Evolutionary conservation across 2,888 invertebrate genomes (phyloP).

Genomic region (Ommatoiulus sabulosus): DNA sequence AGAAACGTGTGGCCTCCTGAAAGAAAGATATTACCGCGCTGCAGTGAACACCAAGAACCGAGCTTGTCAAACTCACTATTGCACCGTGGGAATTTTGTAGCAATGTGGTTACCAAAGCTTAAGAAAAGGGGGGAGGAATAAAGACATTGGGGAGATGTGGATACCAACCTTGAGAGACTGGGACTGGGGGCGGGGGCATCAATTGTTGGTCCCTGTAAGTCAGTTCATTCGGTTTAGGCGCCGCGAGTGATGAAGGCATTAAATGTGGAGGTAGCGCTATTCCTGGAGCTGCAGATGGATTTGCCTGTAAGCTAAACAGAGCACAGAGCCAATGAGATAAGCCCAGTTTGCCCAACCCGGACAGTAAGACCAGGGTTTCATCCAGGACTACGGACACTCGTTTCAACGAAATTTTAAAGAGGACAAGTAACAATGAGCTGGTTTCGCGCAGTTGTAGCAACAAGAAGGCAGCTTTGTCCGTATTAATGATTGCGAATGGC

Average conservation of each 20-base stretch:
- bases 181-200: slow-evolving; percentile 59
- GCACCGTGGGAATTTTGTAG: neutral
- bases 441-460: neutral
- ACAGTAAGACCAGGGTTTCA: neutral
- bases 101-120: neutral
- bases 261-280: slow-evolving; percentile 34
- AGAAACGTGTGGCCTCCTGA: neutral
- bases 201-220: slow-evolving; percentile 59
- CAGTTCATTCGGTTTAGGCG: slow-evolving; percentile 47
- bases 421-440: neutral
- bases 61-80: neutral
- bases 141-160: slow-evolving; percentile 11
- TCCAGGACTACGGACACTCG: neutral
- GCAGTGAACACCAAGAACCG: neutral
- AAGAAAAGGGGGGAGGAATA: neutral
- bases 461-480: neutral
- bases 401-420: neutral
- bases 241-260: slow-evolving; percentile 45
- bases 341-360: slow-evolving; percentile 42
- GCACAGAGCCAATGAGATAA: slow-evolving; percentile 50
- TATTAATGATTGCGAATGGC: neutral
- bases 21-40: neutral
- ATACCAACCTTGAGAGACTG: slow-evolving; percentile 54
- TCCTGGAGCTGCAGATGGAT: slow-evolving; percentile 31
- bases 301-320: slow-evolving; percentile 55